These are phyloP conservation scores for Heterodera filipjevi DNA, from an alignment of 2,888 invertebrate species.

Conservation along the genomic window DNA sequence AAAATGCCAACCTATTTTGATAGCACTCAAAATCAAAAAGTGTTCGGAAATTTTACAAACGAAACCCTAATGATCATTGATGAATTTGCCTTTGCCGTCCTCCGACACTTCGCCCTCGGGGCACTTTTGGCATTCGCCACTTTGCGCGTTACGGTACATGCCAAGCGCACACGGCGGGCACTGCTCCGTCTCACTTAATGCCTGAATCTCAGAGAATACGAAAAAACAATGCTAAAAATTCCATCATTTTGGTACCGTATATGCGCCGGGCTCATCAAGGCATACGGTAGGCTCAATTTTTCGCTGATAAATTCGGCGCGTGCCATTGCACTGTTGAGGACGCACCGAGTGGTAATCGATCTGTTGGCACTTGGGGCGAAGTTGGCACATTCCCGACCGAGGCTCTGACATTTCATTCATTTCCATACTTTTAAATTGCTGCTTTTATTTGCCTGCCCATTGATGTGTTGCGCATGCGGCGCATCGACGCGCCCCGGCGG, in stretches of 20 bases:
- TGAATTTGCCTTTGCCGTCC: conserved; percentile 66
- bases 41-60: no score
- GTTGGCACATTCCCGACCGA: conserved; percentile 67
- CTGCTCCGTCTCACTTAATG: conserved; percentile 36
- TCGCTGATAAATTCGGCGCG: conserved; percentile 20
- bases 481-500: conserved; percentile 67
- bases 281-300: conserved; percentile 32
- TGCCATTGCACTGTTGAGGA: conserved; percentile 69
- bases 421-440: background rate
- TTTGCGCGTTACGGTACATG: conserved; percentile 61
- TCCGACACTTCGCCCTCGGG: conserved; percentile 67
- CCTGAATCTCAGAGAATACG: background rate
- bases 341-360: conserved; percentile 70
- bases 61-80: no score
- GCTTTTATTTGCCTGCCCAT: conserved; percentile 50
- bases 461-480: conserved; percentile 65
- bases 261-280: conserved; percentile 30
- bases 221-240: conserved; percentile 30
- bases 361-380: conserved; percentile 68
- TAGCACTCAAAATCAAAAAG: no score
- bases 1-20: no score
- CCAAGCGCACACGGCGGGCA: conserved; percentile 72
- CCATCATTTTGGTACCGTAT: conserved; percentile 52
- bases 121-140: conserved; percentile 69
- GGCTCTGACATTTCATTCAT: conserved; percentile 14